Percentiles rank a stretch among this genome's conserved stretches.
phyloP scores from a whole-genome alignment of 2,888 invertebrate species.

The Drosophila buzzatii region DNA sequence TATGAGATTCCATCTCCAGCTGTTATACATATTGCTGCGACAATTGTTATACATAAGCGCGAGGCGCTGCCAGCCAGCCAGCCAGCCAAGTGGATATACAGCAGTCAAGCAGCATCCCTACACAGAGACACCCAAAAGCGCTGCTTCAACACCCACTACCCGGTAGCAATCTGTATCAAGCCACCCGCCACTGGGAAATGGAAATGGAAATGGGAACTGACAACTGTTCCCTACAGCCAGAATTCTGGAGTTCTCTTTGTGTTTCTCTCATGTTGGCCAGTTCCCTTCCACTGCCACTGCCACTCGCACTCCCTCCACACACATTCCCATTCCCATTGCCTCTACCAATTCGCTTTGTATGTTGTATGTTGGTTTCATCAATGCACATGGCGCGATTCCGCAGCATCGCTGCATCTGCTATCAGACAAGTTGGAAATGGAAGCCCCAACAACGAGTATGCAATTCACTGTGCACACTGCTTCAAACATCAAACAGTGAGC shows the following conservation, averaged over 20 bases:
- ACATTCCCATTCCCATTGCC: neutral
- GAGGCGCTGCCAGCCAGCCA: slow-evolving; percentile 15
- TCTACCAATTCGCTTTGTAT: neutral
- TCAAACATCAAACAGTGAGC: neutral
- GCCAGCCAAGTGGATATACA: slow-evolving; percentile 20
- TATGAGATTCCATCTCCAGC: neutral
- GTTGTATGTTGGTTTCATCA: slow-evolving; percentile 28
- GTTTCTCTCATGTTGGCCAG: slow-evolving; percentile 10
- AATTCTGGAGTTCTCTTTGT: slow-evolving; percentile 30
- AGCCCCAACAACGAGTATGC: neutral
- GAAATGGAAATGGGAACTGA: neutral
- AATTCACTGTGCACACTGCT: slow-evolving; percentile 14
- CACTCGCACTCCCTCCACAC: neutral
- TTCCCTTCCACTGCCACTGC: neutral
- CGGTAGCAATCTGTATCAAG: neutral
- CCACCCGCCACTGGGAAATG: neutral
- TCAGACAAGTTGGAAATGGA: neutral
- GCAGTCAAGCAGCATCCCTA: neutral
- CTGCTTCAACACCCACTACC: neutral
- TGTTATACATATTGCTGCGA: slow-evolving; percentile 36
- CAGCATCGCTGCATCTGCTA: slow-evolving; percentile 16
- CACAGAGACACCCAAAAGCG: neutral
- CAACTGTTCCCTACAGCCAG: slow-evolving; percentile 2
- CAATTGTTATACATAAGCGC: slow-evolving; percentile 45
- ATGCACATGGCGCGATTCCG: slow-evolving; percentile 34